A percentile compares a stretch with the other conserved stretches of the same genome.
These are phyloP conservation scores for Cassiopea andromeda DNA, from an alignment of 30 jellyfish, hydroid and myxozoan genomes.

Conservation along the genomic window DNA sequence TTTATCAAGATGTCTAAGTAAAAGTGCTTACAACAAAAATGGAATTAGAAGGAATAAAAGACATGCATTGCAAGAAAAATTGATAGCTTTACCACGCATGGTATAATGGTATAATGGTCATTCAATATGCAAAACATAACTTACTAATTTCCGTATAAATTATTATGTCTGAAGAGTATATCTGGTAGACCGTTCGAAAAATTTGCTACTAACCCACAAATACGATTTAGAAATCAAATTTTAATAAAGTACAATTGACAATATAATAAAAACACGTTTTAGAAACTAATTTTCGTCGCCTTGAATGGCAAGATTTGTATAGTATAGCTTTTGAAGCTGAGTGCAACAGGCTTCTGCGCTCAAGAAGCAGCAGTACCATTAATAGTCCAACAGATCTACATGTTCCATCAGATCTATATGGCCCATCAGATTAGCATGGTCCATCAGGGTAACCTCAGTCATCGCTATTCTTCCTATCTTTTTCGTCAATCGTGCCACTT, in stretches of 20 bases:
- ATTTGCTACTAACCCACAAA: constrained; percentile 24
- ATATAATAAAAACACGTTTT: background rate
- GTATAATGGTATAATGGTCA: background rate
- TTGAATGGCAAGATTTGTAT: background rate
- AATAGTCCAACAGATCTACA: no score
- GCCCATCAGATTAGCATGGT: no score
- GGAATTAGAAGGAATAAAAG: background rate
- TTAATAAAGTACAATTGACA: background rate
- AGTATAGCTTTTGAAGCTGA: background rate
- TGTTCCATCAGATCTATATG: no score
- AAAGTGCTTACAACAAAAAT: background rate
- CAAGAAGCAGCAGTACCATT: no score
- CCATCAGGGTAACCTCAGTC: no score
- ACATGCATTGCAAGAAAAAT: background rate
- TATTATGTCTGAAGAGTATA: background rate
- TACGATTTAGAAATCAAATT: constrained; percentile 5
- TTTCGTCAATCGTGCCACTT: no score
- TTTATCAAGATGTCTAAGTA: background rate
- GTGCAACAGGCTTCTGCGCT: no score
- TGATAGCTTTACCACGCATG: background rate
- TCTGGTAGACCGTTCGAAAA: constrained; percentile 31
- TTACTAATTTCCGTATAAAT: background rate
- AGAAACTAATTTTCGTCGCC: background rate
- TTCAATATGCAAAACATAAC: background rate
- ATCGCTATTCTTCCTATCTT: no score